These are phyloP conservation scores for Zonitis immaculata DNA, from an alignment of 2,888 invertebrate species.

Conservation along the genomic window DNA sequence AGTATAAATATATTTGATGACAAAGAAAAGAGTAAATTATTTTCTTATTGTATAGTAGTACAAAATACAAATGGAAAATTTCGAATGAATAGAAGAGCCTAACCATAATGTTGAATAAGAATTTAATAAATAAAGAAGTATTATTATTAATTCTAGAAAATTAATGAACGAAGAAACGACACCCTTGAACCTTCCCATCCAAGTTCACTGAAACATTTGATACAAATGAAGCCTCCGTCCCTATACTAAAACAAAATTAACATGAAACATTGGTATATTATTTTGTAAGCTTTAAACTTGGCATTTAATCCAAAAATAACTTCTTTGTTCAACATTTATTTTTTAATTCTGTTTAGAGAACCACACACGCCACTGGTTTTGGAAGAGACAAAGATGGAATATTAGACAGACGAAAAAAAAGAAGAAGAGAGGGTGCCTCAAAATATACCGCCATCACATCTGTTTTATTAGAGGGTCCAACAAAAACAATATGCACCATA, in stretches of 20 bases:
- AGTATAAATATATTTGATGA: conserved; percentile 4
- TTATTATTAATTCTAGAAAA: background rate
- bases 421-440: background rate
- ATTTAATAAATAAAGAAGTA: too few species aligned
- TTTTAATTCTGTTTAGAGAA: background rate
- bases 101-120: too few species aligned
- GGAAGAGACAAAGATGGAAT: background rate
- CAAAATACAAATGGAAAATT: too few species aligned
- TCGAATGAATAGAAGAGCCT: too few species aligned
- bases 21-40: background rate
- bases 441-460: background rate
- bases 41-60: too few species aligned
- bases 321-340: background rate
- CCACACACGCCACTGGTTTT: background rate
- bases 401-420: too few species aligned
- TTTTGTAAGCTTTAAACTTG: background rate
- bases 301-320: conserved; percentile 2
- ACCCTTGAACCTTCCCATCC: background rate
- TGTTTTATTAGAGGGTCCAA: background rate
- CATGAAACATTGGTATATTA: conserved; percentile 2
- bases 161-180: background rate
- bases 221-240: background rate
- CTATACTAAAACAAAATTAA: too few species aligned
- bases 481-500: too few species aligned
- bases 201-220: conserved; percentile 3